Conservation (phyloP, 2,888 invertebrate genomes). For the Plagodis dolabraria region DNA sequence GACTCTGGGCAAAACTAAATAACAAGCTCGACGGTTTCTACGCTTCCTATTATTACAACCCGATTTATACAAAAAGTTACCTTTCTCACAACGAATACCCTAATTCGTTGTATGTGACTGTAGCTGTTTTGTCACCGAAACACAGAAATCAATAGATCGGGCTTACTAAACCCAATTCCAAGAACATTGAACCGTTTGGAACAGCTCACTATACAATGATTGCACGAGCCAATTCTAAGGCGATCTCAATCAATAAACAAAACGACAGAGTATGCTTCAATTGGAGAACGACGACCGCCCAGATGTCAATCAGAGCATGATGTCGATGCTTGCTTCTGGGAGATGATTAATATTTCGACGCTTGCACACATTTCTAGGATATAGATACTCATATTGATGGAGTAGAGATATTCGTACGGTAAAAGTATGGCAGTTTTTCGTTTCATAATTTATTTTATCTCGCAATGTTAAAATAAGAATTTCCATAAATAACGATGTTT, state of each 20-base stretch:
- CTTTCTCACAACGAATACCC: too few species aligned
- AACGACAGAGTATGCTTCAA: slow-evolving; percentile 12
- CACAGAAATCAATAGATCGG: neutral
- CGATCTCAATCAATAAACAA: slow-evolving; percentile 18
- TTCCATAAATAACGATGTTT: too few species aligned
- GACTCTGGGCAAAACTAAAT: too few species aligned
- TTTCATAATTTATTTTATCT: too few species aligned
- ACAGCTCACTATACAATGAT: neutral
- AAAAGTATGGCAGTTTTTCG: neutral
- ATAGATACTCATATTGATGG: neutral
- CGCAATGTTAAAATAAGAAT: too few species aligned
- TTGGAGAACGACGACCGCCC: slow-evolving; percentile 21
- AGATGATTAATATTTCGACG: slow-evolving; percentile 13
- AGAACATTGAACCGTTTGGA: slow-evolving; percentile 8
- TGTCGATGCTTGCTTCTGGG: slow-evolving; percentile 7
- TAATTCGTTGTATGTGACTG: too few species aligned
- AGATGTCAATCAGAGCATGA: slow-evolving; percentile 24
- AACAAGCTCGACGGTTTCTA: too few species aligned
- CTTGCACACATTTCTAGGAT: slow-evolving; percentile 1
- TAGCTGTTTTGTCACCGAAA: too few species aligned
- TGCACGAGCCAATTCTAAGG: slow-evolving; percentile 14
- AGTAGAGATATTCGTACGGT: neutral
- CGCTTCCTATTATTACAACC: too few species aligned
- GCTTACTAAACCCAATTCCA: slow-evolving; percentile 2
- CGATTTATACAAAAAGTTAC: too few species aligned